phyloP scores from a whole-genome alignment of 1,140 invertebrate genomes.

The Matsumurasca onukii region DNA sequence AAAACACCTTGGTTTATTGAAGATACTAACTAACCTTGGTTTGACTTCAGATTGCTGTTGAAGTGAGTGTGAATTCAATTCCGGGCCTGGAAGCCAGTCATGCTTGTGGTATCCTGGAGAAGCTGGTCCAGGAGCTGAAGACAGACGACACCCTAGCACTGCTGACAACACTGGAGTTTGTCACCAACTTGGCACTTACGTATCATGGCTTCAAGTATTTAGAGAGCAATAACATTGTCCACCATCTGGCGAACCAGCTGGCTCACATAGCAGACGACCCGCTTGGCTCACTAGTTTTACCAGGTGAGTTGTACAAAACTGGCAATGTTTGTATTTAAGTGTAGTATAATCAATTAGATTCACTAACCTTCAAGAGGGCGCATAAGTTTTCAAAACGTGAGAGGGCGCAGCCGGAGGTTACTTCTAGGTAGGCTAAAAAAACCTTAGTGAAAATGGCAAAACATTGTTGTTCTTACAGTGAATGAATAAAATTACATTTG shows the following conservation, averaged over 20 bases:
- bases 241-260: constrained; percentile 61
- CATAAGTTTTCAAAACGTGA: too few relatives aligned
- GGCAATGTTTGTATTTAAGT: too few relatives aligned
- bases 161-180: constrained; percentile 73
- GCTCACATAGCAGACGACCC: constrained; percentile 58
- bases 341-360: too few relatives aligned
- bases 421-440: too few relatives aligned
- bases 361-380: too few relatives aligned
- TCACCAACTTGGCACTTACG: constrained; percentile 64
- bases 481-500: too few relatives aligned
- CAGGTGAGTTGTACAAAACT: constrained; percentile 57
- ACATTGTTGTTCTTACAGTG: too few relatives aligned
- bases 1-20: background rate
- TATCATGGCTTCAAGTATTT: constrained; percentile 71
- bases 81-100: constrained; percentile 56
- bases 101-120: constrained; percentile 62
- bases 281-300: constrained; percentile 59
- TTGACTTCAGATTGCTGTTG: constrained; percentile 68
- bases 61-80: constrained; percentile 60
- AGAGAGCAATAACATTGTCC: constrained; percentile 62
- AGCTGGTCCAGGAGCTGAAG: constrained; percentile 64
- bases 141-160: constrained; percentile 73
- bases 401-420: too few relatives aligned
- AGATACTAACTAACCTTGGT: constrained; percentile 45
- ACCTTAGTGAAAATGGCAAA: too few relatives aligned